A percentile compares a stretch with the other conserved stretches of the same genome.
Conservation (phyloP, 2,797 vertebrate genomes). For the Muraenolepis orangiensis region DNA sequence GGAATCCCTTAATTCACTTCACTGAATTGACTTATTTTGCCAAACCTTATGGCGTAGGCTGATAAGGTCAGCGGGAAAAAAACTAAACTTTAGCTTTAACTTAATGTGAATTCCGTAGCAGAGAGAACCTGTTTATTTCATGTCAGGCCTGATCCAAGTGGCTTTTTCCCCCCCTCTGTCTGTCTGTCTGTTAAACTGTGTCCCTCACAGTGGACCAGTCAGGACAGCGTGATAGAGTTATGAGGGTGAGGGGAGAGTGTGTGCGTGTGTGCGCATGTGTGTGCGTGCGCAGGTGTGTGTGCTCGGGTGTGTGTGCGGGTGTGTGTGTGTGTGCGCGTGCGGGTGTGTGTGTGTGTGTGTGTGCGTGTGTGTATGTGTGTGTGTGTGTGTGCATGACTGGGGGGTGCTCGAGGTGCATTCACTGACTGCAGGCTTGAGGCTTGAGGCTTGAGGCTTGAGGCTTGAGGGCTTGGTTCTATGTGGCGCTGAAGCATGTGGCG, state of each 20-base stretch:
- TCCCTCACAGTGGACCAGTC: slow-evolving; percentile 66
- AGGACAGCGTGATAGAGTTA: slow-evolving; percentile 74
- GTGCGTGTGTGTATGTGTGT: not conserved
- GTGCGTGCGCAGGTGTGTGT: slow-evolving; percentile 1
- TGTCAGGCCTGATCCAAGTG: not conserved
- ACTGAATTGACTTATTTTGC: not conserved
- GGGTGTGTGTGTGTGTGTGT: not conserved
- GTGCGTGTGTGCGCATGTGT: slow-evolving; percentile 22
- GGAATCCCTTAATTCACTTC: not conserved
- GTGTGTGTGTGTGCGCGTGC: slow-evolving; percentile 12
- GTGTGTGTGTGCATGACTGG: not conserved
- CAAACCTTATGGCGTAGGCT: not conserved
- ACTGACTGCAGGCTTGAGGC: no score
- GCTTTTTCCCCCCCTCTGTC: slow-evolving; percentile 28
- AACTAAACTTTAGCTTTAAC: no score
- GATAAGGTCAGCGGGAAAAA: no score
- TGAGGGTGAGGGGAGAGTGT: slow-evolving; percentile 65
- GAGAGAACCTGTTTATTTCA: not conserved
- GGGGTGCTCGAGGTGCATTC: no score
- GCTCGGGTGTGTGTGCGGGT: slow-evolving; percentile 43
- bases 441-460: no score
- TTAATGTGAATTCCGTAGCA: not conserved
- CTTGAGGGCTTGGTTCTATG: no score
- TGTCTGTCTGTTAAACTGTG: slow-evolving; percentile 44
- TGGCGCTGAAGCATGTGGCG: not conserved